Percentiles rank a stretch among this genome's conserved stretches.
Conservation (phyloP, 1,140 invertebrate species). For the Cylas formicarius region DNA sequence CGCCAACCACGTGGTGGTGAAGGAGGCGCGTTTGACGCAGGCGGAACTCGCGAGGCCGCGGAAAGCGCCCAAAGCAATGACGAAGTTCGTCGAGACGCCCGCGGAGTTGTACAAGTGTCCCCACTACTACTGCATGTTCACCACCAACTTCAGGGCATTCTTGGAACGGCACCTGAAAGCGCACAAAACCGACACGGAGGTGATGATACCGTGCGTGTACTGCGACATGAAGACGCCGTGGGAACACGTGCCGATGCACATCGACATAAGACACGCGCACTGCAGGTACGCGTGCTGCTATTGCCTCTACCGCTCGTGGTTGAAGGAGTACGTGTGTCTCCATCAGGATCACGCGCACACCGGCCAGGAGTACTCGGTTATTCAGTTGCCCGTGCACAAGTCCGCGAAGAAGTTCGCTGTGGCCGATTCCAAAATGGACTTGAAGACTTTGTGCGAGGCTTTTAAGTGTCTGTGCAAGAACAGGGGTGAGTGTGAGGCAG, state of each 20-base stretch:
- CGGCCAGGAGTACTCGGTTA: constrained; percentile 11
- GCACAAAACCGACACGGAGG: constrained; percentile 33
- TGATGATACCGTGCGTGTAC: constrained; percentile 33
- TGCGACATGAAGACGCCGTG: constrained; percentile 32
- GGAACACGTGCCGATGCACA: constrained; percentile 28
- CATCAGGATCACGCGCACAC: constrained; percentile 43
- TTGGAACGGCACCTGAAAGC: constrained; percentile 44
- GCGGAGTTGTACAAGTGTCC: constrained; percentile 52
- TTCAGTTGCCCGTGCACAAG: constrained; percentile 11
- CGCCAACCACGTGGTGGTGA: constrained; percentile 14
- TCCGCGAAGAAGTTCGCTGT: constrained; percentile 12
- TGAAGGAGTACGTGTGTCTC: constrained; percentile 46
- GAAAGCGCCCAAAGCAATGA: constrained; percentile 23
- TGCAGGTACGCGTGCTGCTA: constrained; percentile 51
- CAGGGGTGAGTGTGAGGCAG: neutral
- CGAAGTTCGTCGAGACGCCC: constrained; percentile 21
- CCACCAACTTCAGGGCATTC: constrained; percentile 37
- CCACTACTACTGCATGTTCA: constrained; percentile 45
- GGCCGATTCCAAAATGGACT: constrained; percentile 13
- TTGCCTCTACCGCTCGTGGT: constrained; percentile 51
- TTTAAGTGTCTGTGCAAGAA: constrained; percentile 16
- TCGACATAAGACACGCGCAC: constrained; percentile 43
- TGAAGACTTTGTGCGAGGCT: constrained; percentile 18
- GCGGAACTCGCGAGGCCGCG: constrained; percentile 17
- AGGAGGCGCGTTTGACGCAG: constrained; percentile 19